Evolutionary conservation across 1,140 invertebrate species (phyloP).

Genomic region (Aphis craccivora): DNA sequence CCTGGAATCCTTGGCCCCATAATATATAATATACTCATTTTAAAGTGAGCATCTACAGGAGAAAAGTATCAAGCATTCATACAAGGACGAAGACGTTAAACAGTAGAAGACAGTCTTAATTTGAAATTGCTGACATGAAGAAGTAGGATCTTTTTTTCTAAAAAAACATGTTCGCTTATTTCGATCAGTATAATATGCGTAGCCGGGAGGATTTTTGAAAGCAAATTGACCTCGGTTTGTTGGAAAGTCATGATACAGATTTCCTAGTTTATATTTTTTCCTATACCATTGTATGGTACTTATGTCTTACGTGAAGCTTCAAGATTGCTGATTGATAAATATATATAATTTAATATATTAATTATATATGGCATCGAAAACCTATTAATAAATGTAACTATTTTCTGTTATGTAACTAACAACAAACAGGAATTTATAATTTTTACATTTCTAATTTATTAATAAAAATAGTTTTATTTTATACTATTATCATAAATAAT

Average conservation of each 20-base stretch:
- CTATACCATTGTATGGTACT: background rate
- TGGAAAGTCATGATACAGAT: background rate
- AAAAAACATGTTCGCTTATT: background rate
- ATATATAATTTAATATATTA: background rate
- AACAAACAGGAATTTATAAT: background rate
- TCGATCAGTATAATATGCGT: background rate
- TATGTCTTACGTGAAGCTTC: background rate
- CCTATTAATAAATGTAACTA: background rate
- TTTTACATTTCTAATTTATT: too few relatives aligned
- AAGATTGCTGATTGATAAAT: background rate
- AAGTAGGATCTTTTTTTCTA: background rate
- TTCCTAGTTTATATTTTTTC: background rate
- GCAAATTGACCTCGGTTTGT: constrained; percentile 28
- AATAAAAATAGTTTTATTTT: too few relatives aligned
- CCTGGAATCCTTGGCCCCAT: constrained; percentile 46
- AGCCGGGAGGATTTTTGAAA: constrained; percentile 36
- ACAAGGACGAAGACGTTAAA: constrained; percentile 3
- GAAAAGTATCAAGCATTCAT: background rate
- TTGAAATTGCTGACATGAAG: background rate
- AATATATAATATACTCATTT: background rate
- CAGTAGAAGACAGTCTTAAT: background rate
- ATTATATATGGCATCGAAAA: background rate
- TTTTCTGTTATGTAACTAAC: background rate
- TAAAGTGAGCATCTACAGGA: constrained; percentile 11
- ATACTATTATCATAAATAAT: background rate